Conservation (phyloP, 2,888 invertebrate genomes). For the Diarsia dahlii region DNA sequence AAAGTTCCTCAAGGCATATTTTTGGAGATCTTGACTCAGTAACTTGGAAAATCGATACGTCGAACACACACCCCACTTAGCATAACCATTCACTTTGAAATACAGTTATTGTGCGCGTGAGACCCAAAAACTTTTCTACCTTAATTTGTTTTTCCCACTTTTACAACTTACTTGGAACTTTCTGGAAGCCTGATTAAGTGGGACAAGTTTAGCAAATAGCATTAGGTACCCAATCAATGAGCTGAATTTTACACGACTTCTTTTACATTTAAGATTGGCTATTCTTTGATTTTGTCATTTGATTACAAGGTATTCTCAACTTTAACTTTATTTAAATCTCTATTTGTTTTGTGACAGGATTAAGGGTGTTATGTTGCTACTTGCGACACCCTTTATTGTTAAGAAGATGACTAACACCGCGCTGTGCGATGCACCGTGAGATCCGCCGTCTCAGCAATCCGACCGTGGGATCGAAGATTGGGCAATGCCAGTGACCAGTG, state of each 20-base stretch:
- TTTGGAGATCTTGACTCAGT: conserved; percentile 16
- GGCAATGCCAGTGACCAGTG: too few species aligned
- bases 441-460: too few species aligned
- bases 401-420: too few species aligned
- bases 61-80: conserved; percentile 61
- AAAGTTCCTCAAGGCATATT: conserved; percentile 19
- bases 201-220: conserved; percentile 63
- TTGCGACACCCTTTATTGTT: too few species aligned
- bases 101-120: conserved; percentile 64
- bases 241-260: conserved; percentile 41
- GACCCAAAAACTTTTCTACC: conserved; percentile 63
- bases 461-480: too few species aligned
- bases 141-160: conserved; percentile 68
- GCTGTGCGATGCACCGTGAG: too few species aligned
- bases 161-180: conserved; percentile 54
- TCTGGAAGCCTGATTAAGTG: conserved; percentile 53
- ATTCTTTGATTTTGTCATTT: conserved; percentile 24
- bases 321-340: background rate
- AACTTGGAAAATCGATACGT: conserved; percentile 56
- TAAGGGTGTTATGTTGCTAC: too few species aligned
- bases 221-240: conserved; percentile 55
- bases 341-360: too few species aligned
- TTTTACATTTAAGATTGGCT: conserved; percentile 35
- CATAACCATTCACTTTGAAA: conserved; percentile 64
- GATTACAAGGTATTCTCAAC: background rate